Percentiles rank a stretch among this genome's conserved stretches.
phyloP scores from a whole-genome alignment of 2,797 vertebrate species.

The Sebastes oblongus region DNA sequence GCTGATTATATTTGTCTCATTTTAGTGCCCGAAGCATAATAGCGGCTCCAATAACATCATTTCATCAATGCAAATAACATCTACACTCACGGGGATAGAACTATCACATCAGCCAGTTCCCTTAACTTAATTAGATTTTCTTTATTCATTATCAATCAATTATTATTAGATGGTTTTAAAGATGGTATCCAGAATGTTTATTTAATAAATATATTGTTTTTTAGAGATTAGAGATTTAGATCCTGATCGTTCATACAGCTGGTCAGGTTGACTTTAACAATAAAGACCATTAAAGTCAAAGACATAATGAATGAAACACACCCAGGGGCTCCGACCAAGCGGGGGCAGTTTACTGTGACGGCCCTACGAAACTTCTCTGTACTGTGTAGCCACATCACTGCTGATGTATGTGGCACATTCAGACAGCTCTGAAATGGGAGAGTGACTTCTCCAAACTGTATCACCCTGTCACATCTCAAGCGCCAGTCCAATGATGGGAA shows the following conservation, averaged over 20 bases:
- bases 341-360: background rate
- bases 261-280: background rate
- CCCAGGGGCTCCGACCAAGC: background rate
- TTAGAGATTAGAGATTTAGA: background rate
- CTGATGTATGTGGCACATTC: conserved; percentile 17
- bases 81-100: background rate
- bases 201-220: background rate
- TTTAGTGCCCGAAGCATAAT: background rate
- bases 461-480: conserved; percentile 17
- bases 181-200: background rate
- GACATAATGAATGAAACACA: background rate
- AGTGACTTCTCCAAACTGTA: conserved; percentile 6
- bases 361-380: background rate
- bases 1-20: background rate
- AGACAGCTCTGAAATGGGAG: conserved; percentile 10
- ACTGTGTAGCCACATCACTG: conserved; percentile 6
- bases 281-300: background rate
- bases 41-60: background rate
- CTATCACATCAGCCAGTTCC: background rate
- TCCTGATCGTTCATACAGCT: background rate
- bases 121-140: background rate
- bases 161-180: background rate
- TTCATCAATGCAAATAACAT: background rate
- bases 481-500: background rate
- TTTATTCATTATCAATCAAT: background rate